phyloP scores from a whole-genome alignment of 2,888 invertebrate species.

The Agonopterix subpropinquella region DNA sequence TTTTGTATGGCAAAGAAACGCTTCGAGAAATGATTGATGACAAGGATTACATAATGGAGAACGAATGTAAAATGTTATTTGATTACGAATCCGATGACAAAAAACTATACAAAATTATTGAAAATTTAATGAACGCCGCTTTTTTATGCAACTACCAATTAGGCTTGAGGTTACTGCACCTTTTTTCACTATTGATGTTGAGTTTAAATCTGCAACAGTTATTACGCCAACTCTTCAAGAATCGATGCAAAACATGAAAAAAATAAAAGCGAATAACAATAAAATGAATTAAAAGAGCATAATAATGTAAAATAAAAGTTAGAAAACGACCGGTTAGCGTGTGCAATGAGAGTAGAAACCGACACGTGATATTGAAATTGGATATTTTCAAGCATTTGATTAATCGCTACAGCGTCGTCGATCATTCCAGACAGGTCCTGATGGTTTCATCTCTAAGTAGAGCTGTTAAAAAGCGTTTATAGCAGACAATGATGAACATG shows the following conservation, averaged over 20 bases:
- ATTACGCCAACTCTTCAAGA: too few relatives aligned
- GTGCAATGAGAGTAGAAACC: slow-evolving; percentile 25
- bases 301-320: slow-evolving; percentile 10
- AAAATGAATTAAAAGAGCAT: neutral
- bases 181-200: too few relatives aligned
- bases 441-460: too few relatives aligned
- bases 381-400: slow-evolving; percentile 32
- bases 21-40: neutral
- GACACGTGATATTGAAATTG: slow-evolving; percentile 27
- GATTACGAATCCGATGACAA: too few relatives aligned
- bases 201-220: too few relatives aligned
- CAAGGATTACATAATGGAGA: neutral
- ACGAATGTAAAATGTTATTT: neutral
- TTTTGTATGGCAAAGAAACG: slow-evolving; percentile 10
- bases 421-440: neutral
- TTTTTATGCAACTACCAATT: too few relatives aligned
- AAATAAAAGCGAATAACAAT: neutral
- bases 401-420: slow-evolving; percentile 11
- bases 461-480: too few relatives aligned
- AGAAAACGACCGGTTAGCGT: slow-evolving; percentile 32
- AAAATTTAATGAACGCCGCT: too few relatives aligned
- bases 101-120: too few relatives aligned
- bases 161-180: too few relatives aligned
- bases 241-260: neutral
- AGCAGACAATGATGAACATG: too few relatives aligned